Conservation (phyloP, 1,140 invertebrate species). For the Temnothorax curvispinosus region DNA sequence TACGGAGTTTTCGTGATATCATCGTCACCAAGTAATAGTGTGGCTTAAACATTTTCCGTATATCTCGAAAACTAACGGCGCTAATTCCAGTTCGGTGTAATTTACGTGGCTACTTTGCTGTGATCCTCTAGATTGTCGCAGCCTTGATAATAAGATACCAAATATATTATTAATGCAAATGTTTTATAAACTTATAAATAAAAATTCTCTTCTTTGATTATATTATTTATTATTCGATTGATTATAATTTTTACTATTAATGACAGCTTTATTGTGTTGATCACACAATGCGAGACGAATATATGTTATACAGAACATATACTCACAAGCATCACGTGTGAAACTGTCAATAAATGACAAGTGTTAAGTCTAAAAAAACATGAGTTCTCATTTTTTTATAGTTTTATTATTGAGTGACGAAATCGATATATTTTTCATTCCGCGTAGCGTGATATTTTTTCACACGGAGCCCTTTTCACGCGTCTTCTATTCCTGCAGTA, state of each 20-base stretch:
- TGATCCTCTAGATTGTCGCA: not conserved
- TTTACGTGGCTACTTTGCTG: not conserved
- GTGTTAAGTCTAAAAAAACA: not conserved
- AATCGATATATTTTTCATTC: constrained; percentile 38
- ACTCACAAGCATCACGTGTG: not conserved
- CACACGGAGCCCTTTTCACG: constrained; percentile 6
- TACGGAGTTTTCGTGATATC: constrained; percentile 57
- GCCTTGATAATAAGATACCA: not conserved
- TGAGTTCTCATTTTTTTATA: not conserved
- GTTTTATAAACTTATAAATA: not conserved
- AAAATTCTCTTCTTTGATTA: not conserved
- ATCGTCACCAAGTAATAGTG: constrained; percentile 47
- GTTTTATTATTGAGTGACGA: not conserved
- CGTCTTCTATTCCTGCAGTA: constrained; percentile 29
- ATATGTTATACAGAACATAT: not conserved
- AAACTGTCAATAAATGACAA: not conserved
- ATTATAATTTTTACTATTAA: constrained; percentile 7
- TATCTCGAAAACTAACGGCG: constrained; percentile 32
- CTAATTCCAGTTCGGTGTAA: not conserved
- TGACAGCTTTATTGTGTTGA: not conserved
- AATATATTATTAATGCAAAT: not conserved
- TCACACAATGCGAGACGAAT: not conserved
- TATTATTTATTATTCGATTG: not conserved
- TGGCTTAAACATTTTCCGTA: constrained; percentile 44
- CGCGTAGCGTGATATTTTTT: constrained; percentile 20